phyloP scores from a whole-genome alignment of 2,797 vertebrate genomes.

The Jordanella pulchra region DNA sequence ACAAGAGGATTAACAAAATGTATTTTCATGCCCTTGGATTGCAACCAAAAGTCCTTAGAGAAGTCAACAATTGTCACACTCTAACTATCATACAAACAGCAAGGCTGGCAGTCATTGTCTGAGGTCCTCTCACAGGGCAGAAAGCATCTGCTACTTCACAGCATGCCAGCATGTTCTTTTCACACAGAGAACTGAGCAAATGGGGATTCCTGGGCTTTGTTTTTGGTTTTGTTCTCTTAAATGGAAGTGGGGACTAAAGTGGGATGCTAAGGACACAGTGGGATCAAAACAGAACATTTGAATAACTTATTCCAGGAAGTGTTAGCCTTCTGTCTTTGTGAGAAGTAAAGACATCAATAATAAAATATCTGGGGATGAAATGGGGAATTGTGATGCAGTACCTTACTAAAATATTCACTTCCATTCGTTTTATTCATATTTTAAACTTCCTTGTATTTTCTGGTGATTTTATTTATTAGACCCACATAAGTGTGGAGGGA shows the following conservation, averaged over 20 bases:
- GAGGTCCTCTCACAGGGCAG: constrained; percentile 10
- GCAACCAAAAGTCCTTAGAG: not conserved
- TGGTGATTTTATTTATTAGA: not conserved
- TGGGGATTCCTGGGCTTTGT: constrained; percentile 1
- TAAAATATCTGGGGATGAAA: not conserved
- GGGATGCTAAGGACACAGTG: not conserved
- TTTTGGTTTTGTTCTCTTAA: not conserved
- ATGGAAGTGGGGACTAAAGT: not conserved
- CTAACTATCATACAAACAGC: constrained; percentile 10
- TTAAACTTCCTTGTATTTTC: not conserved
- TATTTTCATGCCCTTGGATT: constrained; percentile 1
- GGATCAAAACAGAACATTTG: constrained; percentile 2
- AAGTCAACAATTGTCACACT: constrained; percentile 8
- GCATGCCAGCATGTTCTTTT: constrained; percentile 2
- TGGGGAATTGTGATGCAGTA: not conserved
- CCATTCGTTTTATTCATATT: not conserved
- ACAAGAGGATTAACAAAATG: not conserved
- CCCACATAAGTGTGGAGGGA: not conserved
- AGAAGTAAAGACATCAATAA: not conserved
- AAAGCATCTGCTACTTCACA: constrained; percentile 23
- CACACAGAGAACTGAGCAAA: not conserved
- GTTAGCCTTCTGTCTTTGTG: not conserved
- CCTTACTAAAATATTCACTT: not conserved
- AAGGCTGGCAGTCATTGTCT: constrained; percentile 4
- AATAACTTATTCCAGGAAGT: not conserved